Percentiles rank a stretch among this genome's conserved stretches.
phyloP scores from a whole-genome alignment of 1,140 invertebrate genomes.

The Drosophila pseudoobscura region DNA sequence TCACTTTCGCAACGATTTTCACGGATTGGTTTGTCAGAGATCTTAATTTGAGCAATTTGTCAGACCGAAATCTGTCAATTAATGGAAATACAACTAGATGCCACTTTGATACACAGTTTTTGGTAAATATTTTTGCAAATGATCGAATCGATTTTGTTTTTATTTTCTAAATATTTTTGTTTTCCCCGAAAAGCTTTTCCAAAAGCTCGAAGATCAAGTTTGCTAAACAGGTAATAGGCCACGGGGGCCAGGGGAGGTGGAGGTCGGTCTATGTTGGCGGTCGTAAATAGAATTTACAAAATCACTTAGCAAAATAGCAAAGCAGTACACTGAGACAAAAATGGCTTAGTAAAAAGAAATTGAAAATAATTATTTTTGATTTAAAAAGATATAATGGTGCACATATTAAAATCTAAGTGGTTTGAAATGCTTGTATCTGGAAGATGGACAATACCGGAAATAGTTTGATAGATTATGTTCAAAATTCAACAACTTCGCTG shows the following conservation, averaged over 20 bases:
- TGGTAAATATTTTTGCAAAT: slow-evolving; percentile 35
- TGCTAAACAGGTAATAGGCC: slow-evolving; percentile 28
- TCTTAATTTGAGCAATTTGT: slow-evolving; percentile 30
- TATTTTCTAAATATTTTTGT: slow-evolving; percentile 20
- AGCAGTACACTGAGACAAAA: not conserved
- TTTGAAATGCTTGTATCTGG: not conserved
- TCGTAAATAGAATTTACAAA: slow-evolving; percentile 47
- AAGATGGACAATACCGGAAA: too few species aligned
- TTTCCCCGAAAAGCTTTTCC: slow-evolving; percentile 34
- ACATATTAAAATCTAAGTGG: not conserved
- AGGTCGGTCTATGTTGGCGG: slow-evolving; percentile 12
- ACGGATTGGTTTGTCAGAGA: slow-evolving; percentile 33
- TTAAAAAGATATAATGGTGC: too few species aligned
- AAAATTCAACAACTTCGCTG: too few species aligned
- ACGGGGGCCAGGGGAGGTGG: slow-evolving; percentile 7
- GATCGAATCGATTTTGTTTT: slow-evolving; percentile 17
- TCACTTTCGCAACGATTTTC: slow-evolving; percentile 31
- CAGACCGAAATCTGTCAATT: slow-evolving; percentile 42
- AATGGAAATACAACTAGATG: slow-evolving; percentile 26
- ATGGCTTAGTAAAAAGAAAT: too few species aligned
- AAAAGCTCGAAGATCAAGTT: slow-evolving; percentile 33
- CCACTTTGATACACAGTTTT: slow-evolving; percentile 11
- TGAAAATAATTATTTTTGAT: too few species aligned
- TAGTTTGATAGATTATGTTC: too few species aligned
- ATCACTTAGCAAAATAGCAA: slow-evolving; percentile 12